These are phyloP conservation scores for Ostrea edulis DNA, from an alignment of 1,140 invertebrate species.

Conservation along the genomic window DNA sequence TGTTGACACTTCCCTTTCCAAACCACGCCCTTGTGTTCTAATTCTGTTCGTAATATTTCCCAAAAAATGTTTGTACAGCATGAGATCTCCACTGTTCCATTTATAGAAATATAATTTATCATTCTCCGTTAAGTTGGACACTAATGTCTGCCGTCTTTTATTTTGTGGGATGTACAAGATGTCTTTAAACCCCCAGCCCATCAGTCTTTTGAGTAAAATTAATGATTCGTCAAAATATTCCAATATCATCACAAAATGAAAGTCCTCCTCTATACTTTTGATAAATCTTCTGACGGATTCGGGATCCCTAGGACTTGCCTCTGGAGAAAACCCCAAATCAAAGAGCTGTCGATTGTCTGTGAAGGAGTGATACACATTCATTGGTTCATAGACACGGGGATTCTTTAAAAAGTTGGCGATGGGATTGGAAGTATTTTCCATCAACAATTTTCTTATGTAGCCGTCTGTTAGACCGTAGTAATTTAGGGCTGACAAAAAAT, in stretches of 20 bases:
- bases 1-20: constrained; percentile 53
- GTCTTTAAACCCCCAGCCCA: constrained; percentile 78
- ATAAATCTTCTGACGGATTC: constrained; percentile 49
- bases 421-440: constrained; percentile 9
- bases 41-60: constrained; percentile 50
- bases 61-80: constrained; percentile 60
- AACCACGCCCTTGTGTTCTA: constrained; percentile 22
- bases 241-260: constrained; percentile 81
- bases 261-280: constrained; percentile 61
- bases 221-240: constrained; percentile 82
- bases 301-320: not conserved
- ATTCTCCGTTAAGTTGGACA: not conserved
- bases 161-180: constrained; percentile 58
- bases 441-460: not conserved
- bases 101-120: constrained; percentile 29
- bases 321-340: constrained; percentile 60
- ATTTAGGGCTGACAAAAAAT: constrained; percentile 57
- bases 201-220: constrained; percentile 79
- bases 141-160: not conserved
- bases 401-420: constrained; percentile 48
- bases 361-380: constrained; percentile 42
- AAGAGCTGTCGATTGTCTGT: constrained; percentile 59
- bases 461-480: constrained; percentile 50
- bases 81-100: constrained; percentile 56
- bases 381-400: constrained; percentile 53